phyloP scores from a whole-genome alignment of 2,113 vertebrate genomes.

The Anguilla japonica region DNA sequence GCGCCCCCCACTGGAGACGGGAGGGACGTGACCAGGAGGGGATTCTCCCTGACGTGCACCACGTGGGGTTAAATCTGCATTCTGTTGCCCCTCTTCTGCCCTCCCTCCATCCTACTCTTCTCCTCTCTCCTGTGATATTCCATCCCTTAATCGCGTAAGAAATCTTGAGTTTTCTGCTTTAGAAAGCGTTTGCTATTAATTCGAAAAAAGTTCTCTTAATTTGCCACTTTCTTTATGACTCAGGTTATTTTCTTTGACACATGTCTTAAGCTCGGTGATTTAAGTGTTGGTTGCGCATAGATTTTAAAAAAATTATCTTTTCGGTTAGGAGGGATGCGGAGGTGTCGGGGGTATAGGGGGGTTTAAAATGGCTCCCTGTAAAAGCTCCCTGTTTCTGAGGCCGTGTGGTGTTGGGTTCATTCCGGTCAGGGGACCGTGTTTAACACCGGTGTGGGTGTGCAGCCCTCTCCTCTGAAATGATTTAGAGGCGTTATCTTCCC shows the following conservation, averaged over 20 bases:
- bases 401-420: too few relatives aligned
- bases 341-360: background rate
- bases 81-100: background rate
- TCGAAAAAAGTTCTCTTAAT: too few relatives aligned
- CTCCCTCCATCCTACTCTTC: background rate
- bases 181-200: too few relatives aligned
- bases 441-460: background rate
- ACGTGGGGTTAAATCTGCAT: background rate
- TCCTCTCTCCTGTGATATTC: background rate
- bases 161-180: too few relatives aligned
- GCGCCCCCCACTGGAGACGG: too few relatives aligned
- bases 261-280: background rate
- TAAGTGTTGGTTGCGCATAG: background rate
- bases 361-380: too few relatives aligned
- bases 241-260: background rate
- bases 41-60: background rate
- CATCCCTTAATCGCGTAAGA: too few relatives aligned
- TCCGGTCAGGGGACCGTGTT: background rate
- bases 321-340: background rate
- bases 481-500: background rate
- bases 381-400: too few relatives aligned
- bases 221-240: too few relatives aligned
- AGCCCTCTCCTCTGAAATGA: background rate
- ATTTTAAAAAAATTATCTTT: background rate
- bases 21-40: background rate